phyloP scores from a whole-genome alignment of 2,888 invertebrate species.

The Scrobipalpa costella region DNA sequence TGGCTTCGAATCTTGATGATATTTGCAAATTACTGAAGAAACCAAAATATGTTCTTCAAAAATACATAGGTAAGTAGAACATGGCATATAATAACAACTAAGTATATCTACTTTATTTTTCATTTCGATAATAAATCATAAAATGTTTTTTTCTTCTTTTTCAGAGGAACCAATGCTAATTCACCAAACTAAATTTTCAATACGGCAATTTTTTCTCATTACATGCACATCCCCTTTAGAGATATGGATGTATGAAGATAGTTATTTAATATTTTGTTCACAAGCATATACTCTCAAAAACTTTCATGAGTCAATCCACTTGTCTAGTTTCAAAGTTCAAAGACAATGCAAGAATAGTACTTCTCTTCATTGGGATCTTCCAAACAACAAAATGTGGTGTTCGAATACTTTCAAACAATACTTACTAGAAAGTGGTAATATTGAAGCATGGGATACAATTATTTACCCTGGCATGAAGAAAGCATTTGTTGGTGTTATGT shows the following conservation, averaged over 20 bases:
- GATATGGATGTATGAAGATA: slow-evolving; percentile 93
- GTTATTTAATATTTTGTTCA: slow-evolving; percentile 93
- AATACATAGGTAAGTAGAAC: slow-evolving; percentile 88
- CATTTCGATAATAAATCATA: too few species aligned
- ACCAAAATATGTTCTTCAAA: slow-evolving; percentile 90
- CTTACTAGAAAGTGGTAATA: slow-evolving; percentile 77
- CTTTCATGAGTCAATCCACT: slow-evolving; percentile 81
- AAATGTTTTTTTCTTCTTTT: slow-evolving; percentile 40
- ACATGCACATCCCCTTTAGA: slow-evolving; percentile 88
- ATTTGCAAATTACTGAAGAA: slow-evolving; percentile 83
- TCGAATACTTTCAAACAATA: slow-evolving; percentile 85
- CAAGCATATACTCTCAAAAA: slow-evolving; percentile 88
- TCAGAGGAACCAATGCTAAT: slow-evolving; percentile 90
- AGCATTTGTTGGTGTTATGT: slow-evolving; percentile 89
- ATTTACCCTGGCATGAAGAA: slow-evolving; percentile 94
- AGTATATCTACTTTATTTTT: not conserved
- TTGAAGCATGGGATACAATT: slow-evolving; percentile 84
- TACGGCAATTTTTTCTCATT: slow-evolving; percentile 93
- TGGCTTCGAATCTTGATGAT: slow-evolving; percentile 87
- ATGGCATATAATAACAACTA: not conserved
- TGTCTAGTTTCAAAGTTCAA: slow-evolving; percentile 94
- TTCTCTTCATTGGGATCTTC: slow-evolving; percentile 82
- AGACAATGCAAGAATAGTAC: slow-evolving; percentile 38
- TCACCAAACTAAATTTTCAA: slow-evolving; percentile 94
- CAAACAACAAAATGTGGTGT: slow-evolving; percentile 92